phyloP scores from a whole-genome alignment of 2,113 vertebrate species.

The Gracilinanus agilis region DNA sequence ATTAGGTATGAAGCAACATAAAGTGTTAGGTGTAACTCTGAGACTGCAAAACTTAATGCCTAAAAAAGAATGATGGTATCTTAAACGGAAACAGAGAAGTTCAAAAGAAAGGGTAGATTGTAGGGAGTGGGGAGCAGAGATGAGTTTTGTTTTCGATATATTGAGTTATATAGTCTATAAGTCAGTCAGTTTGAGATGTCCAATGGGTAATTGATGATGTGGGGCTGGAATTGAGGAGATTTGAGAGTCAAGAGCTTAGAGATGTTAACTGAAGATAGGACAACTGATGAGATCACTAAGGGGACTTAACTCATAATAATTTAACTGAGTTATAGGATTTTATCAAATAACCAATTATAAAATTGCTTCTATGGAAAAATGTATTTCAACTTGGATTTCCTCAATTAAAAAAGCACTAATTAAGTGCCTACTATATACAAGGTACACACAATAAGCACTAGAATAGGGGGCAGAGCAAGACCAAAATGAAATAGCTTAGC shows the following conservation, averaged over 20 bases:
- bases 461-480: background rate
- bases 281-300: background rate
- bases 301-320: background rate
- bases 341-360: background rate
- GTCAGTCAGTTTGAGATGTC: background rate
- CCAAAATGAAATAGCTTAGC: background rate
- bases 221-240: background rate
- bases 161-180: background rate
- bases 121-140: background rate
- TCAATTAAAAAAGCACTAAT: background rate
- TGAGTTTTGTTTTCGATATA: background rate
- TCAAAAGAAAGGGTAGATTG: background rate
- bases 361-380: background rate
- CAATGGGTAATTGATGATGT: background rate
- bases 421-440: background rate
- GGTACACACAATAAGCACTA: background rate
- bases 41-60: background rate
- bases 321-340: background rate
- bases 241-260: background rate
- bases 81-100: too few relatives aligned
- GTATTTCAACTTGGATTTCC: background rate
- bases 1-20: too few relatives aligned
- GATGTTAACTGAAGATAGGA: background rate
- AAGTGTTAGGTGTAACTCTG: background rate
- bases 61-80: background rate